phyloP scores from a whole-genome alignment of 1,140 invertebrate genomes.

The Caerostris extrusa region DNA sequence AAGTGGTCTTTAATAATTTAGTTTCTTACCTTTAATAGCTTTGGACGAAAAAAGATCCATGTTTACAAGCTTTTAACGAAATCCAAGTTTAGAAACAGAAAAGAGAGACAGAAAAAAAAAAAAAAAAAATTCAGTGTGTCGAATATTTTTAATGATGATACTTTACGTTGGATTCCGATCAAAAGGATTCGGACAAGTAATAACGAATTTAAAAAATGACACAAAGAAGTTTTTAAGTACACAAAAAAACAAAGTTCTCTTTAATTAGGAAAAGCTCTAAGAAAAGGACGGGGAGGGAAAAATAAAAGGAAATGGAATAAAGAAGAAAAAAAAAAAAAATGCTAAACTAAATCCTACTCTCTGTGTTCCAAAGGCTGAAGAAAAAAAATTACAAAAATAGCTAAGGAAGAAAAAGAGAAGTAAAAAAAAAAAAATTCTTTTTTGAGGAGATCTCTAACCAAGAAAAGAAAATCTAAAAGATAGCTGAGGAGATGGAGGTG shows the following conservation, averaged over 20 bases:
- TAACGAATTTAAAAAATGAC: slow-evolving; percentile 66
- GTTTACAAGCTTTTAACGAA: slow-evolving; percentile 11
- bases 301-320: background rate
- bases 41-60: background rate
- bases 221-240: slow-evolving; percentile 51
- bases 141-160: slow-evolving; percentile 45
- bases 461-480: slow-evolving; percentile 50
- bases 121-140: background rate
- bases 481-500: background rate
- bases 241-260: slow-evolving; percentile 27
- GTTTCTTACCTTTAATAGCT: background rate
- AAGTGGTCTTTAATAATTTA: background rate
- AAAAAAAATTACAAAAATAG: slow-evolving; percentile 54
- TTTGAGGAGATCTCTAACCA: slow-evolving; percentile 56
- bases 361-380: background rate
- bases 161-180: slow-evolving; percentile 4
- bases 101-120: background rate
- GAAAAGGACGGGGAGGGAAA: background rate
- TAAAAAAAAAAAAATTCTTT: slow-evolving; percentile 43
- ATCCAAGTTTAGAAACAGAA: background rate
- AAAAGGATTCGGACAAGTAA: slow-evolving; percentile 52
- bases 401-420: slow-evolving; percentile 5
- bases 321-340: slow-evolving; percentile 13
- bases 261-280: slow-evolving; percentile 69
- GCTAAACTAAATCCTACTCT: slow-evolving; percentile 49